phyloP scores from a whole-genome alignment of 2,113 vertebrate genomes.

The Triplophysa siluroides region DNA sequence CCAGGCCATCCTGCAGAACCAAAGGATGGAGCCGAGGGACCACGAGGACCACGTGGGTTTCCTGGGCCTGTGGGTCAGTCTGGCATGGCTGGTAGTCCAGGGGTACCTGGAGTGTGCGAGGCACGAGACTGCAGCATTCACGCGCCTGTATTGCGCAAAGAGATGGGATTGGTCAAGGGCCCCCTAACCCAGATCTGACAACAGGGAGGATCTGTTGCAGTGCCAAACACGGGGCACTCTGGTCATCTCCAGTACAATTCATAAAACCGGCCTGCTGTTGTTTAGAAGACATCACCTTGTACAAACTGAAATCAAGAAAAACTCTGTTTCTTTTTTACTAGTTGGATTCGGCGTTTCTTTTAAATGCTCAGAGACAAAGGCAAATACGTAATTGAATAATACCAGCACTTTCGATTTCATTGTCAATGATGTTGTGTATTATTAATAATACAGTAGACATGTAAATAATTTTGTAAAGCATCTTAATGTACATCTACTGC shows the following conservation, averaged over 20 bases:
- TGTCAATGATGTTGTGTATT: conserved; percentile 36
- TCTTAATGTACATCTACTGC: conserved; percentile 59
- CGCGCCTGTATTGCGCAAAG: conserved; percentile 68
- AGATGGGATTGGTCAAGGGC: conserved; percentile 75
- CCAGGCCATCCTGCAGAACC: conserved; percentile 67
- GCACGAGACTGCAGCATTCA: conserved; percentile 71
- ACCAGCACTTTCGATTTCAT: conserved; percentile 18
- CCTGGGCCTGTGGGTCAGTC: conserved; percentile 61
- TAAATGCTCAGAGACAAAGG: neutral
- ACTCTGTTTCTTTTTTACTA: conserved; percentile 34
- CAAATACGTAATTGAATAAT: neutral
- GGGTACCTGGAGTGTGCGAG: conserved; percentile 71
- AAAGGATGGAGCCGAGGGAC: conserved; percentile 66
- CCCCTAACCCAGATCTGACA: conserved; percentile 64
- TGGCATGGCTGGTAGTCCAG: conserved; percentile 57
- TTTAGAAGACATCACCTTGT: conserved; percentile 11
- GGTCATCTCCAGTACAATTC: conserved; percentile 10
- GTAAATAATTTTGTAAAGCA: conserved; percentile 76
- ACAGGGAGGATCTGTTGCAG: neutral
- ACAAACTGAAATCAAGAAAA: conserved; percentile 36
- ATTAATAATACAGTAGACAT: conserved; percentile 55
- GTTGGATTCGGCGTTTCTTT: neutral
- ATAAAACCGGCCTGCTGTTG: conserved; percentile 2
- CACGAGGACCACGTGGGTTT: conserved; percentile 65
- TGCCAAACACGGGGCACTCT: neutral